phyloP scores from a whole-genome alignment of 1,140 invertebrate genomes.

The Melipona quadrifasciata region DNA sequence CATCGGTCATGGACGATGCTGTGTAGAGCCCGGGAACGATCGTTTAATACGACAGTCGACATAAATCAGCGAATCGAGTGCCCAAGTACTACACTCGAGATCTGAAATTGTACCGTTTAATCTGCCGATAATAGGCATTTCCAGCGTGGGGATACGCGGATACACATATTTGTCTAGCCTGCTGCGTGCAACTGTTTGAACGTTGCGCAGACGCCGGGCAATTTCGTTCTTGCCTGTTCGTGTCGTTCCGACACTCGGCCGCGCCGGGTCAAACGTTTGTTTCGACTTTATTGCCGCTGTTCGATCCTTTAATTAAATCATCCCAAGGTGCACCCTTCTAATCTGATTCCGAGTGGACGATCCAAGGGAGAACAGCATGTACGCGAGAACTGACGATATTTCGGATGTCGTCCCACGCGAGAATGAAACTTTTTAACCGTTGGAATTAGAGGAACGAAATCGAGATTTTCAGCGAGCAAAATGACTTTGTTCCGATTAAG shows the following conservation, averaged over 20 bases:
- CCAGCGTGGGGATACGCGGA: constrained; percentile 20
- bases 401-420: too few species aligned
- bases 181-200: not conserved
- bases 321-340: not conserved
- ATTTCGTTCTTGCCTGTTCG: not conserved
- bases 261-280: not conserved
- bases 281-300: not conserved
- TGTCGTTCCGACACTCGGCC: not conserved
- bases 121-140: constrained; percentile 51
- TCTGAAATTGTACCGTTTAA: constrained; percentile 52
- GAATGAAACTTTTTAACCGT: too few species aligned
- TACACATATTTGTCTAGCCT: constrained; percentile 41
- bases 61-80: constrained; percentile 33
- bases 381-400: not conserved
- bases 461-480: too few species aligned
- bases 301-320: constrained; percentile 25
- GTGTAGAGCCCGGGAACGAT: not conserved
- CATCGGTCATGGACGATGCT: constrained; percentile 5
- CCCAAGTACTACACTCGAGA: constrained; percentile 23
- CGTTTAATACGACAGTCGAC: constrained; percentile 26
- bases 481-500: too few species aligned
- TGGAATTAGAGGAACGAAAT: too few species aligned
- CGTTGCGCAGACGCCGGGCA: not conserved
- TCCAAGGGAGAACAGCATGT: not conserved
- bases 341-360: not conserved